phyloP scores from a whole-genome alignment of 2,113 vertebrate species.

The Cottus gobio region DNA sequence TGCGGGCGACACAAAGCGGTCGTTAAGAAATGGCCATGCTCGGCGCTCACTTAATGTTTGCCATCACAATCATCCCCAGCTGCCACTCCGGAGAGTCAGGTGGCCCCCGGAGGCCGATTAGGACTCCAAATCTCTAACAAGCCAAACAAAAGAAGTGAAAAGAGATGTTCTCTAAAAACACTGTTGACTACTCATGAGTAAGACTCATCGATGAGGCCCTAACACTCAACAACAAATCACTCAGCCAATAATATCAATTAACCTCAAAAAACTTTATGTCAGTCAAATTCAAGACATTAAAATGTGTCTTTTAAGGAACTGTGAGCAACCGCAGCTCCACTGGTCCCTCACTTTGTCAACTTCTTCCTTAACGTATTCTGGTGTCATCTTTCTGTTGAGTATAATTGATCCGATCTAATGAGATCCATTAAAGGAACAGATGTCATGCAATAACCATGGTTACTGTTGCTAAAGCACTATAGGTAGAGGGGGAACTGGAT shows the following conservation, averaged over 20 bases:
- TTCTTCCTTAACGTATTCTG: constrained; percentile 33
- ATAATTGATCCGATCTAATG: constrained; percentile 64
- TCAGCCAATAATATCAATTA: background rate
- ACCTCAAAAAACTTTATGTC: background rate
- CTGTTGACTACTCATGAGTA: background rate
- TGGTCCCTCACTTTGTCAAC: constrained; percentile 13
- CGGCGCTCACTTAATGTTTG: constrained; percentile 44
- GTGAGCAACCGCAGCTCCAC: background rate
- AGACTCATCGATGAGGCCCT: constrained; percentile 3
- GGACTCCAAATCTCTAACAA: constrained; percentile 32
- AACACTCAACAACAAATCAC: background rate
- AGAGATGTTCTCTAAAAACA: constrained; percentile 12
- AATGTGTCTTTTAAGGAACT: background rate
- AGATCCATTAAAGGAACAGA: constrained; percentile 70
- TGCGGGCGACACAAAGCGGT: constrained; percentile 57
- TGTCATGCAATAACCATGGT: constrained; percentile 73
- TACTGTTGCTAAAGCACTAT: constrained; percentile 75
- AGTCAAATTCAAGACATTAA: background rate
- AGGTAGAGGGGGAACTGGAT: constrained; percentile 68
- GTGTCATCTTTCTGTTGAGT: constrained; percentile 35
- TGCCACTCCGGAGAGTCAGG: constrained; percentile 44
- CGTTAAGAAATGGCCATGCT: constrained; percentile 43
- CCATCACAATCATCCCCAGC: constrained; percentile 45
- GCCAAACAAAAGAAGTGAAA: constrained; percentile 14
- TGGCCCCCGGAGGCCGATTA: constrained; percentile 43